Percentiles rank a stretch among this genome's conserved stretches.
Conservation (phyloP, 2,113 vertebrate genomes). For the Gobius niger region DNA sequence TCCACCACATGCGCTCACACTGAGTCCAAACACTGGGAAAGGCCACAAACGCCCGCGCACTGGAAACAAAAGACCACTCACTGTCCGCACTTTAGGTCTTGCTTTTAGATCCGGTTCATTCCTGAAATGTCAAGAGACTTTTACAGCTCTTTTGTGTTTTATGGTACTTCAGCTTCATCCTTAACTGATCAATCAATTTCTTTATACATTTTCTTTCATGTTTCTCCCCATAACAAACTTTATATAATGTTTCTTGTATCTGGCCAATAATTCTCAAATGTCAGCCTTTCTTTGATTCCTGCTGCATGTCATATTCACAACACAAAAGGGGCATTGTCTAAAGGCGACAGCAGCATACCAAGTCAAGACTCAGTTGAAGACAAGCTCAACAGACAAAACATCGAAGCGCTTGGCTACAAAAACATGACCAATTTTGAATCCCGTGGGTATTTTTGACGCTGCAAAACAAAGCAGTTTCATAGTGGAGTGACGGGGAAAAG, state of each 20-base stretch:
- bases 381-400: not conserved
- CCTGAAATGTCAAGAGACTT: not conserved
- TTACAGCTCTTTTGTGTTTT: too few relatives aligned
- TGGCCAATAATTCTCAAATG: not conserved
- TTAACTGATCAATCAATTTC: too few relatives aligned
- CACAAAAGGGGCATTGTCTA: conserved; percentile 45
- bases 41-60: conserved; percentile 28
- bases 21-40: conserved; percentile 21
- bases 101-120: not conserved
- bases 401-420: too few relatives aligned
- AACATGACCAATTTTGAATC: too few relatives aligned
- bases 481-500: not conserved
- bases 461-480: too few relatives aligned
- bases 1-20: not conserved
- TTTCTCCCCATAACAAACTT: too few relatives aligned
- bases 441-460: too few relatives aligned
- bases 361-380: not conserved
- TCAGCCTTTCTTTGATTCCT: not conserved
- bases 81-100: not conserved
- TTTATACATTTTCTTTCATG: too few relatives aligned
- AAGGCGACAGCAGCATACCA: conserved; percentile 19
- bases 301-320: not conserved
- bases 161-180: too few relatives aligned
- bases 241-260: too few relatives aligned
- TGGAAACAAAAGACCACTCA: not conserved